Conservation (phyloP, 2,113 vertebrate genomes). For the Menura novaehollandiae region DNA sequence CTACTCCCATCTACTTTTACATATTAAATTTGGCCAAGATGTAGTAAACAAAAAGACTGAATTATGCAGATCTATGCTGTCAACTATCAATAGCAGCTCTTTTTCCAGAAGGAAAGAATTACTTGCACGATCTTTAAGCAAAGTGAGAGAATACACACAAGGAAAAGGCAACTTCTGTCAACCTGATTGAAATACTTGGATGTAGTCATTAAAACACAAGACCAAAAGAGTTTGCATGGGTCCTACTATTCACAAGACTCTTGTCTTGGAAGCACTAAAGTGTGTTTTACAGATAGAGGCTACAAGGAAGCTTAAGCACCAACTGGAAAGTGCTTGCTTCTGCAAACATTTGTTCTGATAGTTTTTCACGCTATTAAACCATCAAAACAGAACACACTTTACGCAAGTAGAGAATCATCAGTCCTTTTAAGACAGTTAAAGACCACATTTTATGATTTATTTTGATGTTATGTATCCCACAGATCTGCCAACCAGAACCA, state of each 20-base stretch:
- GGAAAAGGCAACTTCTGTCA: background rate
- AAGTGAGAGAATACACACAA: background rate
- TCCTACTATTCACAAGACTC: background rate
- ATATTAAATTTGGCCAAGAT: background rate
- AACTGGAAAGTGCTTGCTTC: background rate
- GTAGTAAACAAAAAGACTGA: background rate
- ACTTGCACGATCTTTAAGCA: background rate
- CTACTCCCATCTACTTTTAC: background rate
- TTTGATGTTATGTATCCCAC: background rate
- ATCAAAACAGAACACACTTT: background rate
- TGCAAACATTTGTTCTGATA: background rate
- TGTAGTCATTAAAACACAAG: background rate
- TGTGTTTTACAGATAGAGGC: rapidly evolving
- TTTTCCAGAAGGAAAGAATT: background rate
- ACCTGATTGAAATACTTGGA: background rate
- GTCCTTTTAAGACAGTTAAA: background rate
- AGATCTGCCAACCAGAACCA: background rate
- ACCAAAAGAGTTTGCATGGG: background rate
- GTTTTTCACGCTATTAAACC: background rate
- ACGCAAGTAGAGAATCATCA: background rate
- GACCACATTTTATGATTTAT: background rate
- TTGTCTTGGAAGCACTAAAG: background rate
- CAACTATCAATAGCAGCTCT: background rate
- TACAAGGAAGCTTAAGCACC: background rate
- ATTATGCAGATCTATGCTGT: background rate